A percentile compares a stretch with the other conserved stretches of the same genome.
These are phyloP conservation scores for Apotomis turbidana DNA, from an alignment of 2,888 invertebrate species.

Conservation along the genomic window DNA sequence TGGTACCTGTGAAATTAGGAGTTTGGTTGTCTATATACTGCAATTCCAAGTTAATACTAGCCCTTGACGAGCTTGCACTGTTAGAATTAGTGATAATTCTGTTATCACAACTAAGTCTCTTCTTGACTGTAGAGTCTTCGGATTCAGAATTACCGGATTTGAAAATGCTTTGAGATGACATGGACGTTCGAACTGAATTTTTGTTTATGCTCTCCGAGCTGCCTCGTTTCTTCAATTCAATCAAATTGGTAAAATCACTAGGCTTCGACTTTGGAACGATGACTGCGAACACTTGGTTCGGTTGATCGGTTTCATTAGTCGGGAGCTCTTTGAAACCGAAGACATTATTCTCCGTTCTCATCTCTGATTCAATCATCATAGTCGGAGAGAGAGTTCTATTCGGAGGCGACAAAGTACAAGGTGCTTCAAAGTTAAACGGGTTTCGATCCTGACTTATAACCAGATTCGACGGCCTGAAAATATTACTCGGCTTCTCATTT, in stretches of 20 bases:
- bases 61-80: conserved; percentile 70
- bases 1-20: conserved; percentile 62
- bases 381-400: conserved; percentile 76
- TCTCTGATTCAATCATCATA: conserved; percentile 70
- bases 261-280: conserved; percentile 77
- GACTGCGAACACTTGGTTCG: conserved; percentile 76
- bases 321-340: conserved; percentile 76
- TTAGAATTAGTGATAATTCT: conserved; percentile 62
- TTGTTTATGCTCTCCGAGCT: conserved; percentile 72
- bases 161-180: conserved; percentile 71
- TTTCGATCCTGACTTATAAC: conserved; percentile 60
- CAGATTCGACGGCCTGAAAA: conserved; percentile 66
- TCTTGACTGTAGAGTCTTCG: conserved; percentile 73
- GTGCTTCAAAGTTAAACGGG: conserved; percentile 66
- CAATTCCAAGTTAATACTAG: conserved; percentile 72
- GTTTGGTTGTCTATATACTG: conserved; percentile 69
- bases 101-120: conserved; percentile 78
- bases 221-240: conserved; percentile 59
- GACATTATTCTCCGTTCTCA: conserved; percentile 73
- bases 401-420: conserved; percentile 75
- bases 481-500: conserved; percentile 64
- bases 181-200: conserved; percentile 61
- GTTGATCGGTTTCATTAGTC: conserved; percentile 56
- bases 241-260: conserved; percentile 49
- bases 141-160: conserved; percentile 72